Base-by-base conservation (phyloP, 1,140 invertebrate genomes). In the Nasonia vitripennis region DNA sequence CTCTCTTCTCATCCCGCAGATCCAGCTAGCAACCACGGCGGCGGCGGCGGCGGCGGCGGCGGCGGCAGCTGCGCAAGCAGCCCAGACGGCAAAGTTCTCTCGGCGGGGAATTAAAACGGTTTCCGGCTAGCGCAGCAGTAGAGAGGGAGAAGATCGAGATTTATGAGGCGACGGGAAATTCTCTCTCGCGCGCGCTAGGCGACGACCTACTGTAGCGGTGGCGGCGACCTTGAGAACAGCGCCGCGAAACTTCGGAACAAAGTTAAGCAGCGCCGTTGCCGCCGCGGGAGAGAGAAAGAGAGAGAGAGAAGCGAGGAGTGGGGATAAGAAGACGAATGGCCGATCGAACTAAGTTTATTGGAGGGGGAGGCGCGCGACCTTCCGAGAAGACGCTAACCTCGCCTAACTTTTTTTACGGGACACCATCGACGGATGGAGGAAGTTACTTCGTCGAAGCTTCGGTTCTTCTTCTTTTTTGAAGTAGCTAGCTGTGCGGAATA, bases 261-360 rank as follows among this genome's bases (percentile, higher is more conserved):
- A 92, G 91, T 92, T 92, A 90, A 70, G n/a, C 41, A 41, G 41
- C 23, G 62, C 45, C 73, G 81, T 45, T 6, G 41, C 62, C 62
- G 62, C 14, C 62, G 62, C 62, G 0, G 37, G 86, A 37, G 3
- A 37, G 34, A 37, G 34, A 37, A 4, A 37, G 85, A 87, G 88
- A 87, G 27, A 78, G 83, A 31, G 27, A 70, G 68, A 87, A 86
- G 87, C 82, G 82, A 45, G 68, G 77, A 68, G 45, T 62, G 71
- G 48, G 84, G 85, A 87, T 89, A 90, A 90, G 88, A 91, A 89
- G 88, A 91, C 88, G 89, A 91, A 90, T 90, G 90, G 87, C 85
- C 90, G 90, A 91, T 91, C 90, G 91, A 90, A 89, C 86, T 91
- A 92, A 92, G 86, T 92, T 91, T 91, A 91, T 90, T 88, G 88